Percentiles rank a stretch among this genome's conserved stretches.
phyloP scores from a whole-genome alignment of 2,888 invertebrate species.

The Periphyllus acericola region DNA sequence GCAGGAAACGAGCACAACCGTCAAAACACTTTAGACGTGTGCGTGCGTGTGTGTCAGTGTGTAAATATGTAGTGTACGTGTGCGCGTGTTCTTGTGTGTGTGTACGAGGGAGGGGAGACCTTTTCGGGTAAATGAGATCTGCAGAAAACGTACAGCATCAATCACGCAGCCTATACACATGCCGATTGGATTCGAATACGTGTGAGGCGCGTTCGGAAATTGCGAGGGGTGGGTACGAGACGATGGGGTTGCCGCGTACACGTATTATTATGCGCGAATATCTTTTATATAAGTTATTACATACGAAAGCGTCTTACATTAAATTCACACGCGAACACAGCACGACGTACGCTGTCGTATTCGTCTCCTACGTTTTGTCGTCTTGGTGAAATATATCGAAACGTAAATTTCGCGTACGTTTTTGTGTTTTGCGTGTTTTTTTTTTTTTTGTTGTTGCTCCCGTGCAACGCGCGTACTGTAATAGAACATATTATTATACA shows the following conservation, averaged over 20 bases:
- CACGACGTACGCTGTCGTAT: neutral
- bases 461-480: no score
- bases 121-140: constrained; percentile 42
- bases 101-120: neutral
- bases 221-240: neutral
- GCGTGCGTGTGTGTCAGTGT: neutral
- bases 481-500: no score
- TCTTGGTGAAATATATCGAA: neutral
- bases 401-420: constrained; percentile 23
- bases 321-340: neutral
- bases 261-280: neutral
- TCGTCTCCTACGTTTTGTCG: neutral
- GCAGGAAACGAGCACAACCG: constrained; percentile 56
- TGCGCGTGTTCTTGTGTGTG: no score
- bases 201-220: neutral
- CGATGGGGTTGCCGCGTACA: neutral
- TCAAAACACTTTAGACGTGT: constrained; percentile 7
- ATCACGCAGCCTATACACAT: constrained; percentile 6
- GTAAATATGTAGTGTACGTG: no score
- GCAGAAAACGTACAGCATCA: constrained; percentile 31
- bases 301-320: constrained; percentile 26
- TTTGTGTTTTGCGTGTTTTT: constrained; percentile 7
- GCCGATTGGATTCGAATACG: constrained; percentile 19
- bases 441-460: neutral
- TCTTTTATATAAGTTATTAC: constrained; percentile 2